Base-by-base conservation (phyloP, 2,888 invertebrate species). In the Quadroppia sp. region DNA sequence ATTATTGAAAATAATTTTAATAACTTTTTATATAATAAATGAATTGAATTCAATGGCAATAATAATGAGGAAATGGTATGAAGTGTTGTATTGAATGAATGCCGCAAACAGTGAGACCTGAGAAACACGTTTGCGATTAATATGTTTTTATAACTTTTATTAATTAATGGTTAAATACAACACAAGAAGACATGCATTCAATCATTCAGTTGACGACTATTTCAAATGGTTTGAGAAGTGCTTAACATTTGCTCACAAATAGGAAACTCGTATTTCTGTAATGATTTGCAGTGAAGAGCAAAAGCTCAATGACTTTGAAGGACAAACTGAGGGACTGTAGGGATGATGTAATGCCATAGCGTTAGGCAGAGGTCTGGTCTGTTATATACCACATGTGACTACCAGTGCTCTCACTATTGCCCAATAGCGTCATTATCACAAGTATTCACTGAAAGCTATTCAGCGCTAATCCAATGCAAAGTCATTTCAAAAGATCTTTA, bases 271-370 rank as follows among this genome's bases (percentile, higher is more conserved):
- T 59, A 32, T 59, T 30, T n/a, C n/a, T n/a, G n/a, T 17, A 17
- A 28, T 32, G 42, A 7, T 42, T 42, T 42, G 42, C 42, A 59
- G 32, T 59, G 28, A 59, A 59, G 59, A 59, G 17, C 59, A 59
- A 59, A 59, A 59, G 59, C 59, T 59, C 59, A 59, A 59, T 59
- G 59, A 59, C 59, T 59, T 59, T 59, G 59, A 59, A 59, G 59
- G 59, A 59, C 59, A 59, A 59, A 59, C 59, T 59, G 48, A 9
- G 6, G 48, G 2, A 15, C 48, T 9, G 25, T 59, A 30, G 59
- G 30, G 59, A 59, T 59, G 59, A 59, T 59, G 59, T 59, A 59
- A 59, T 28, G 13, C 3, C 28, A 23, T 20, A 23, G 17, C 2
- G 30, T 6, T 11, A 59, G 2, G 28, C n/a, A 59, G 17, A 32